Base-by-base conservation (phyloP, 2,113 vertebrate species). In the Pangasianodon gigas region DNA sequence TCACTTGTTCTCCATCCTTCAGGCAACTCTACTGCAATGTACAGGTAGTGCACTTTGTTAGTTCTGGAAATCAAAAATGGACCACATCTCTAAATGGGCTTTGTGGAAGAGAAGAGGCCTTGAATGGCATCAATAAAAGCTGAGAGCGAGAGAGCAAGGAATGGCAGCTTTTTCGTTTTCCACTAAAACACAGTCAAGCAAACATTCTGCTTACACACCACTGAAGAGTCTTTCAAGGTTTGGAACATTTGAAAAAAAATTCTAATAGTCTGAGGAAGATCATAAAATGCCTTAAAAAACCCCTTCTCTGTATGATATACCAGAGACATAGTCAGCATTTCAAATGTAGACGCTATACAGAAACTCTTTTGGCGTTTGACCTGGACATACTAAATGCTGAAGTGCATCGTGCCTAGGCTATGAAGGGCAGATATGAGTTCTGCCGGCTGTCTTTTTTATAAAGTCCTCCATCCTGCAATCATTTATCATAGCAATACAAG, bases 111-210 rank as follows among this genome's bases (percentile, higher is more conserved):
- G 19, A 4, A 16, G 41, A 89, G 41, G 37, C 54, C 67, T 84
- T 80, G 87, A 71, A 84, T 84, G 18, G 6, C n/a, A 82, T 84
- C 88, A 56, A 41, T 74, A 48, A 84, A 74, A 37, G n/a, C 41
- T 84, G 88, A 60, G 54, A 46, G 52, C 46, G 1, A 52, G 60
- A 67, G 29, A 51, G n/a, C 58, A 37, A 48, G 44, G 6, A 88
- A 54, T 48, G 41, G 37, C 51, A 81, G 74, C 69, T 58, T 41
- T 87, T 77, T 56, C 54, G 0, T 71, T 52, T 60, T 80, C 41
- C 13, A 41, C 60, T 69, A 24, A 54, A 83, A 88, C 3, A 7
- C 14, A 26, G 19, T 29, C 8, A 29, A 51, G 46, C 44, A 88
- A 88, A 69, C 60, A 82, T 44, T 88, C 46, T 9, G 46, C 44